phyloP scores from a whole-genome alignment of 2,113 vertebrate species.

The Oncorhynchus tshawytscha region DNA sequence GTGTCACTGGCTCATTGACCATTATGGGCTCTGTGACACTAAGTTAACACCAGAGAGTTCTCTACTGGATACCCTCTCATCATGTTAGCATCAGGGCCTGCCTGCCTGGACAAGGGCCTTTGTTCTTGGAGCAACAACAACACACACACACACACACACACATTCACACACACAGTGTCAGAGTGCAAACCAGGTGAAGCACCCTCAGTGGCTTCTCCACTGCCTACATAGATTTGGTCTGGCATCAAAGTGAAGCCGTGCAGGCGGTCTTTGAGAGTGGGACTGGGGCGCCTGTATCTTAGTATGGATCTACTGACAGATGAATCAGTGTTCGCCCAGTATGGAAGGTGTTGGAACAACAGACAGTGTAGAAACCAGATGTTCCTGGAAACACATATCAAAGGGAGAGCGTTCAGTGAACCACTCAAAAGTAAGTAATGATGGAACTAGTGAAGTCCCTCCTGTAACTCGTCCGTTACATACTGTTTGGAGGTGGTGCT shows the following conservation, averaged over 20 bases:
- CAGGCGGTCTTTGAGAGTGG: not conserved
- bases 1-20: constrained; percentile 10
- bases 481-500: no score
- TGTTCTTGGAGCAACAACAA: not conserved
- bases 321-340: not conserved
- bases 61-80: constrained; percentile 16
- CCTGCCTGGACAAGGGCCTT: not conserved
- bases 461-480: no score
- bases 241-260: constrained; percentile 3
- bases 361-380: not conserved
- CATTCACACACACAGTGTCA: not conserved
- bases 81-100: not conserved
- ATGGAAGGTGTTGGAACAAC: not conserved
- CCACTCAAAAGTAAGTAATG: not conserved
- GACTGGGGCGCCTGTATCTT: constrained; percentile 7
- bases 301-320: constrained; percentile 7
- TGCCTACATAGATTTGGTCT: constrained; percentile 14
- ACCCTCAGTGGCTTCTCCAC: not conserved
- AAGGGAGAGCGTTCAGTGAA: constrained; percentile 1
- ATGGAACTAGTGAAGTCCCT: not conserved
- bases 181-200: not conserved
- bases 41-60: not conserved
- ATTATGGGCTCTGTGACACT: not conserved
- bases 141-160: not conserved
- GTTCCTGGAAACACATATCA: not conserved